Percentiles rank a stretch among this genome's conserved stretches.
These are phyloP conservation scores for Drosophila santomea DNA, from an alignment of 1,140 invertebrate species.

Conservation along the genomic window DNA sequence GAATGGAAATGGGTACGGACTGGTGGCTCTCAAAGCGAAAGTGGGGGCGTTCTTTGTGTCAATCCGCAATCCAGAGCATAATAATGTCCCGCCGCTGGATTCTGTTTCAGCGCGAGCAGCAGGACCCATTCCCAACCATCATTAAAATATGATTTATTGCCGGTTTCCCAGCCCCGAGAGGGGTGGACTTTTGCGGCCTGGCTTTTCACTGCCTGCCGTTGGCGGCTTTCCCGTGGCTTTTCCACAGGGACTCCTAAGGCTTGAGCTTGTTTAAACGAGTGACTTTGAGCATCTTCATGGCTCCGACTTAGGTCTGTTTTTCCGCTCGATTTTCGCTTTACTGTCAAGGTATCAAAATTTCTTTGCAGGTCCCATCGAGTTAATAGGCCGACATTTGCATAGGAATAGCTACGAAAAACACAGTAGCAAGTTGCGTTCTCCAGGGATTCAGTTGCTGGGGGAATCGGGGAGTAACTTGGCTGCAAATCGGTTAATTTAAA, in stretches of 20 bases:
- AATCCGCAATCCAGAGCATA: slow-evolving; percentile 51
- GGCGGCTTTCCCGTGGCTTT: slow-evolving; percentile 30
- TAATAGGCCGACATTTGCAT: slow-evolving; percentile 58
- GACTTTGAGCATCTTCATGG: slow-evolving; percentile 58
- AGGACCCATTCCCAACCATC: slow-evolving; percentile 68
- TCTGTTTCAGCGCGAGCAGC: slow-evolving; percentile 55
- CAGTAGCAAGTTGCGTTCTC: slow-evolving; percentile 24
- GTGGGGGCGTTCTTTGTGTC: slow-evolving; percentile 42
- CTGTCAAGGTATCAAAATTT: slow-evolving; percentile 28
- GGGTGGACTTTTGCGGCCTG: slow-evolving; percentile 48
- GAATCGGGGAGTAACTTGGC: slow-evolving; percentile 46
- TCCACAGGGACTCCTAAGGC: slow-evolving; percentile 26
- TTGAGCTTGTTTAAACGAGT: slow-evolving; percentile 22
- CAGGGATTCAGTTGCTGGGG: slow-evolving; percentile 22
- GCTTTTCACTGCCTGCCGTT: slow-evolving; percentile 36
- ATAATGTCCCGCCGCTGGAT: slow-evolving; percentile 58
- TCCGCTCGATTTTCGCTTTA: slow-evolving; percentile 40
- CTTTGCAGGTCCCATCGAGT: slow-evolving; percentile 41
- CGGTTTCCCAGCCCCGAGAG: slow-evolving; percentile 21
- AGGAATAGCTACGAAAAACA: slow-evolving; percentile 20
- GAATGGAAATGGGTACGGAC: slow-evolving; percentile 17
- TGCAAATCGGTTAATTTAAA: slow-evolving; percentile 59
- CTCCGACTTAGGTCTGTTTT: slow-evolving; percentile 39
- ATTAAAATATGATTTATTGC: slow-evolving; percentile 81
- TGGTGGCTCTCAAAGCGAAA: slow-evolving; percentile 11